These are phyloP conservation scores for Ichneumoninae sp. DNA, from an alignment of 2,888 invertebrate genomes.

Conservation along the genomic window DNA sequence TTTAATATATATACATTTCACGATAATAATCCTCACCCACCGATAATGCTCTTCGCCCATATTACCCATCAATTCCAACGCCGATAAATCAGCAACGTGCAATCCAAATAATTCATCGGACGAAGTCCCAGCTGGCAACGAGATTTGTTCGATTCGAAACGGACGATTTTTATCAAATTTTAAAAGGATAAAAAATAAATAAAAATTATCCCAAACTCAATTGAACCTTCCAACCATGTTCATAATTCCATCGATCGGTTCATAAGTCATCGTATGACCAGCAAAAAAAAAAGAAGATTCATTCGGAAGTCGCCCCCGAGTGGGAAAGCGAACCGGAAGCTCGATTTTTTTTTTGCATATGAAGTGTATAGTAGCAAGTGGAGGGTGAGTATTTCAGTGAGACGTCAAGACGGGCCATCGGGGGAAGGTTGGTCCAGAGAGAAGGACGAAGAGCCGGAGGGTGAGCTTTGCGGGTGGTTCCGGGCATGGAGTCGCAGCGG, in stretches of 20 bases:
- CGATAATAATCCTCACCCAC: too few species aligned
- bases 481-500: slow-evolving; percentile 46
- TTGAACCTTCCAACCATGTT: not conserved
- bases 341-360: slow-evolving; percentile 67
- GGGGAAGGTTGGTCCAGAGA: slow-evolving; percentile 49
- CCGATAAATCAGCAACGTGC: too few species aligned
- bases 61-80: too few species aligned
- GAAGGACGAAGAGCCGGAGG: slow-evolving; percentile 20
- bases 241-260: not conserved
- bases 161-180: not conserved
- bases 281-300: not conserved
- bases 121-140: not conserved
- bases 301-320: not conserved
- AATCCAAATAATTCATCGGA: too few species aligned
- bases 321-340: slow-evolving; percentile 7
- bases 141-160: not conserved
- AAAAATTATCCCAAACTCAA: too few species aligned
- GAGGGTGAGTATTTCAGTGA: slow-evolving; percentile 72
- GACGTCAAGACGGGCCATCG: slow-evolving; percentile 70
- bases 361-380: slow-evolving; percentile 73
- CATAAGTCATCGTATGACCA: not conserved
- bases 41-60: too few species aligned
- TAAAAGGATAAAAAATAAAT: not conserved
- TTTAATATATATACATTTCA: too few species aligned
- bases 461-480: slow-evolving; percentile 48